phyloP scores from a whole-genome alignment of 2,888 invertebrate species.

The Synanthedon myopaeformis region DNA sequence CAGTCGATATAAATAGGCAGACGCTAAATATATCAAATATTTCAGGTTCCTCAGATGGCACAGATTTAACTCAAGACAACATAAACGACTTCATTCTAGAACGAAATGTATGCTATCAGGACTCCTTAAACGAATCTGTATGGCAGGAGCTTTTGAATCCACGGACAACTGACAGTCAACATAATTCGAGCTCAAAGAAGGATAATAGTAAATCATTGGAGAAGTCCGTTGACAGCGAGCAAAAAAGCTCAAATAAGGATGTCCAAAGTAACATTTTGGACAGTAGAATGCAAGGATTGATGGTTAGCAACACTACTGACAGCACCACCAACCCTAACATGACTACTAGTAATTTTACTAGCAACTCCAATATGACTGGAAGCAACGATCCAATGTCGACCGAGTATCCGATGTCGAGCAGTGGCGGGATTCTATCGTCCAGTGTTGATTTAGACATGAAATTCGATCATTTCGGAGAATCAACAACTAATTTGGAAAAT shows the following conservation, averaged over 20 bases:
- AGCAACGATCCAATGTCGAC: conserved; percentile 51
- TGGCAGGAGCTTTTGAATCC: conserved; percentile 51
- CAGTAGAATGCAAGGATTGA: conserved; percentile 34
- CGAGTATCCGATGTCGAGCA: conserved; percentile 57
- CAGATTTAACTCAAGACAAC: conserved; percentile 51
- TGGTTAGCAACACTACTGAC: conserved; percentile 45
- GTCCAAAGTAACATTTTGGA: conserved; percentile 49
- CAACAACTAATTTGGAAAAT: conserved; percentile 41
- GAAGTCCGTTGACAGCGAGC: conserved; percentile 47
- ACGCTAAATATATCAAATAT: too few species aligned
- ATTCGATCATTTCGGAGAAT: conserved; percentile 74
- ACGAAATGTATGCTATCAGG: conserved; percentile 62
- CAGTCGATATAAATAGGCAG: too few species aligned
- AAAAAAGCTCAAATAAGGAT: conserved; percentile 49
- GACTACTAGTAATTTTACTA: conserved; percentile 57
- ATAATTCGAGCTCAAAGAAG: conserved; percentile 26
- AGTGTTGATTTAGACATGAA: conserved; percentile 71
- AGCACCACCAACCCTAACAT: conserved; percentile 53
- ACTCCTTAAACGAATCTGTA: conserved; percentile 56
- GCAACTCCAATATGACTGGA: conserved; percentile 53
- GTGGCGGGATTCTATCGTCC: conserved; percentile 44
- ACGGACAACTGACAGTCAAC: conserved; percentile 44
- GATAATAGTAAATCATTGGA: conserved; percentile 39
- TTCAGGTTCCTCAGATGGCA: conserved; percentile 58
- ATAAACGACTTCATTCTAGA: conserved; percentile 60